Percentiles rank a stretch among this genome's conserved stretches.
phyloP scores from a whole-genome alignment of 2,888 invertebrate species.

The Mantis religiosa region DNA sequence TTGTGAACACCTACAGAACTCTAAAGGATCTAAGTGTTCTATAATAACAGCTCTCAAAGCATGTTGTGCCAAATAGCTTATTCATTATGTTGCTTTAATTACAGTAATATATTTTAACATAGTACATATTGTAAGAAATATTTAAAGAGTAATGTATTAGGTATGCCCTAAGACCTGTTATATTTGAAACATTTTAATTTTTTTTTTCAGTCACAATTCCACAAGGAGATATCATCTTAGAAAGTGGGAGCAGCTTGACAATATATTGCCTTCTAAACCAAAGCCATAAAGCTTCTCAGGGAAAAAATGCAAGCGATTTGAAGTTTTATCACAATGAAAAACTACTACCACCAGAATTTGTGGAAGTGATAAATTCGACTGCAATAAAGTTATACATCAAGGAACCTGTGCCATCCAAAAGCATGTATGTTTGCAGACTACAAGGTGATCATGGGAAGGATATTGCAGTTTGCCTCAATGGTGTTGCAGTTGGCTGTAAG shows the following conservation, averaged over 20 bases:
- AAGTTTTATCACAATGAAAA: conserved; percentile 46
- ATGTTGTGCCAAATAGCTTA: too few species aligned
- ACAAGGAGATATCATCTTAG: conserved; percentile 53
- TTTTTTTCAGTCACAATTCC: conserved; percentile 47
- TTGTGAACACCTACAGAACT: too few species aligned
- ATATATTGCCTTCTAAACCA: conserved; percentile 60
- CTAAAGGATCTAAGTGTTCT: too few species aligned
- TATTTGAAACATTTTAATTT: neutral
- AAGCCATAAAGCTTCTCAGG: conserved; percentile 45
- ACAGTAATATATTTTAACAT: too few species aligned
- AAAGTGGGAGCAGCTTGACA: conserved; percentile 57
- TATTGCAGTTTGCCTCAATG: conserved; percentile 51
- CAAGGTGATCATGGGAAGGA: conserved; percentile 42
- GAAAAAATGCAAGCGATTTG: conserved; percentile 51
- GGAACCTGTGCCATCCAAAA: conserved; percentile 51
- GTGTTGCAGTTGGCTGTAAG: conserved; percentile 56
- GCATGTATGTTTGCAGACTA: conserved; percentile 54
- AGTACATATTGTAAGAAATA: too few species aligned
- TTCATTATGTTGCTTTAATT: too few species aligned
- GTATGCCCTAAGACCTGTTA: too few species aligned
- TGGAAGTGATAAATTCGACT: conserved; percentile 57
- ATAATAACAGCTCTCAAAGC: too few species aligned
- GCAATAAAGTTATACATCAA: conserved; percentile 56
- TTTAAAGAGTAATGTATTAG: too few species aligned
- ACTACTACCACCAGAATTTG: conserved; percentile 44